Base-by-base conservation (phyloP, 2,888 invertebrate genomes). In the Tenthredo notha region DNA sequence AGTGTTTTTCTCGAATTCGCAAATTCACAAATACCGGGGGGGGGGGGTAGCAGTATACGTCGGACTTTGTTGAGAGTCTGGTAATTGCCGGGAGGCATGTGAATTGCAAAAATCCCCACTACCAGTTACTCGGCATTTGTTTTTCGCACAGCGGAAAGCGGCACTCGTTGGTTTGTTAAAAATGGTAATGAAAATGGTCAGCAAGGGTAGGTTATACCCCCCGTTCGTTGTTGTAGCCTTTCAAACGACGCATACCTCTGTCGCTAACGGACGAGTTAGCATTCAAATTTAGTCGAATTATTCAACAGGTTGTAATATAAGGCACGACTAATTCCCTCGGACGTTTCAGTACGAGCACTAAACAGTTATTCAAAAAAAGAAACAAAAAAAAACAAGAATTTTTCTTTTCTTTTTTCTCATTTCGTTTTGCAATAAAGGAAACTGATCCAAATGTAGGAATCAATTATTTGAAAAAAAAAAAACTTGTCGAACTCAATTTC, bases 291-390 rank as follows among this genome's bases (percentile, higher is more conserved):
- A 47, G 67, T 70, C 83, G 83, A 83, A 83, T 83, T 83, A 83
- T 83, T 83, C 83, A 83, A 83, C 83, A 83, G 83, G 83, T 83
- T 83, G 83, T 67, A 65, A 82, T 83, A 83, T 67, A 47, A 83
- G 43, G 83, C 70, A 50, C n/a, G 67, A 47, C 67, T 83, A 83
- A 67, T 83, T 83, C 83, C 18, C 67, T 47, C 83, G 83, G 61
- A 83, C 83, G 25, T 70, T 43, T 12, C 43, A 3, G 47, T 9
- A 33, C 67, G 25, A 80, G 25, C 80, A 61, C 61, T 80, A 80
- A 80, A 80, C 80, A 61, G 37, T 80, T 61, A 40, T 54, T 47
- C 5, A 10, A 15, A 25, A 21, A 21, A 61, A 12, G 10, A 21
- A 61, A 12, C 21, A 12, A 61, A 10, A 25, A 61, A 21, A 21